phyloP scores from a whole-genome alignment of 2,113 vertebrate genomes.

The Catharus bicknelli region DNA sequence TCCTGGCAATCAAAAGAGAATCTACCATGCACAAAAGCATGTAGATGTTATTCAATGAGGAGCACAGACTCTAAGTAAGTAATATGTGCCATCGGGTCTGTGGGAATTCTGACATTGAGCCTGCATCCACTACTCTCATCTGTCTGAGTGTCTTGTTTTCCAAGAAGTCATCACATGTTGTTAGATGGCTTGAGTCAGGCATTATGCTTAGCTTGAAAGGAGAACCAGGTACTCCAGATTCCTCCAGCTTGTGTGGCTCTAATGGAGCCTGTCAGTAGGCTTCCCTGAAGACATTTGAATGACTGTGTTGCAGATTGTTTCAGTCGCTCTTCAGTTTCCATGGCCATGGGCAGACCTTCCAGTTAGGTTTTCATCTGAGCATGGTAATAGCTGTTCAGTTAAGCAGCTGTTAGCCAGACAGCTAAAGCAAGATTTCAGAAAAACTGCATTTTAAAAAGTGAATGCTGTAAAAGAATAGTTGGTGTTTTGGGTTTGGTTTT shows the following conservation, averaged over 20 bases:
- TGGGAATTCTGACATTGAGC: constrained; percentile 7
- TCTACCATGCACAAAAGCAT: constrained; percentile 24
- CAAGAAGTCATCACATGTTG: not conserved
- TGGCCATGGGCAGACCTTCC: not conserved
- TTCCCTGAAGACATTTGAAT: not conserved
- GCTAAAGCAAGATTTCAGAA: not conserved
- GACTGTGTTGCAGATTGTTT: not conserved
- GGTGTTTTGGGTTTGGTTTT: not conserved
- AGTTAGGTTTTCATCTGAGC: not conserved
- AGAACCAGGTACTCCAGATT: constrained; percentile 47
- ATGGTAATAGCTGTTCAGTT: not conserved
- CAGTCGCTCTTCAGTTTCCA: not conserved
- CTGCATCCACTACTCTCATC: not conserved
- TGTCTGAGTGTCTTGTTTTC: not conserved
- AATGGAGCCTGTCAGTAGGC: not conserved
- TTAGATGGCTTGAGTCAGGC: not conserved
- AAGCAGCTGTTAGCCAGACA: not conserved
- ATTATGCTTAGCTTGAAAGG: not conserved
- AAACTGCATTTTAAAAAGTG: not conserved
- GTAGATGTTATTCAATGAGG: constrained; percentile 5
- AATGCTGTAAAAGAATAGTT: not conserved
- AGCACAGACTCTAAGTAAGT: not conserved
- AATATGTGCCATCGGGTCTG: accelerated
- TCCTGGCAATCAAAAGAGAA: not conserved
- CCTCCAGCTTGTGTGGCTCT: not conserved